Evolutionary conservation across 1,140 invertebrate genomes (phyloP).

Genomic region (Pomacea maculata): DNA sequence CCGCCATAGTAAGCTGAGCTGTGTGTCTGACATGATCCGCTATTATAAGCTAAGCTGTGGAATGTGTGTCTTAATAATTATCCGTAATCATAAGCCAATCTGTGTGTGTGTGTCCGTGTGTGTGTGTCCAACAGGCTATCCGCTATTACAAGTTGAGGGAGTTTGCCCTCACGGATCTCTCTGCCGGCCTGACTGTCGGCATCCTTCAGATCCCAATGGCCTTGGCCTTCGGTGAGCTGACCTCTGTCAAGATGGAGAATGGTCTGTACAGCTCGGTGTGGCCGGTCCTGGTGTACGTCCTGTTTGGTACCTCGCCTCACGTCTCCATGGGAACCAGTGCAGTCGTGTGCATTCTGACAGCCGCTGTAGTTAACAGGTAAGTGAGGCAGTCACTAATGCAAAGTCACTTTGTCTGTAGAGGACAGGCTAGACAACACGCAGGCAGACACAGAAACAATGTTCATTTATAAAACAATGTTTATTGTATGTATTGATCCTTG

Average conservation of each 20-base stretch:
- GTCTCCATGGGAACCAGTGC: conserved; percentile 64
- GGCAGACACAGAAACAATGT: too few relatives aligned
- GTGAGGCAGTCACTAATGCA: too few relatives aligned
- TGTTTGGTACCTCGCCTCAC: conserved; percentile 69
- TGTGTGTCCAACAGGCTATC: conserved; percentile 36
- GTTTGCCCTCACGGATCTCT: conserved; percentile 58
- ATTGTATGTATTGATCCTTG: too few relatives aligned
- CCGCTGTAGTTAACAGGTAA: conserved; percentile 52
- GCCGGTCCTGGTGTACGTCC: conserved; percentile 67
- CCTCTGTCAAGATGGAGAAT: conserved; percentile 66
- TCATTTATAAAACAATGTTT: too few relatives aligned
- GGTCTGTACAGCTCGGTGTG: conserved; percentile 70
- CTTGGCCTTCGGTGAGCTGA: conserved; percentile 68
- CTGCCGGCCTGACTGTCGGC: conserved; percentile 67
- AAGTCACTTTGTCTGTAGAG: too few relatives aligned
- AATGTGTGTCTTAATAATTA: too few relatives aligned
- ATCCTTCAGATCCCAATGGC: conserved; percentile 69
- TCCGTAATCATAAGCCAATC: too few relatives aligned
- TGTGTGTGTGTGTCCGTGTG: too few relatives aligned
- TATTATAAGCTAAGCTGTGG: too few relatives aligned
- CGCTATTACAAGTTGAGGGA: conserved; percentile 62
- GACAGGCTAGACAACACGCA: too few relatives aligned
- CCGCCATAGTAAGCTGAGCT: too few relatives aligned
- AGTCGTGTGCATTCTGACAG: conserved; percentile 60
- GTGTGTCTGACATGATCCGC: too few relatives aligned